Evolutionary conservation across 2,113 vertebrate species (phyloP).

Genomic region (Caranx ignobilis): DNA sequence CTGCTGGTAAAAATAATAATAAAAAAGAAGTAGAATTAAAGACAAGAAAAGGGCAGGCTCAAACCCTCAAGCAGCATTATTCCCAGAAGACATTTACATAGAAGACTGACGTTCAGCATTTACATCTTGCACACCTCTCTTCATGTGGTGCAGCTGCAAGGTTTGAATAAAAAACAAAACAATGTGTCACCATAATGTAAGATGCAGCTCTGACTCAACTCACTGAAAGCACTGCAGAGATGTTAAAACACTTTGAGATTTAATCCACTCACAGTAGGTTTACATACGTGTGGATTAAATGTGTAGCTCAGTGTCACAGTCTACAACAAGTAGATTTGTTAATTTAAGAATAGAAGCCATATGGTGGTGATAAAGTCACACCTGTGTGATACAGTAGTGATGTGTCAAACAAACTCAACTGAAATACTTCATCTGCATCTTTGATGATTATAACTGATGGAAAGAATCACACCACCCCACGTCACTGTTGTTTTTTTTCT

Average conservation of each 20-base stretch:
- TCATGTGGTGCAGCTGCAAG: not conserved
- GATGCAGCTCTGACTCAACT: constrained; percentile 6
- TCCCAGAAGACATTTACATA: constrained; percentile 10
- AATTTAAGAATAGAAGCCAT: not conserved
- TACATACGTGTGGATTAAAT: not conserved
- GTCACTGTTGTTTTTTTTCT: constrained; percentile 36
- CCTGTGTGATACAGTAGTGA: not conserved
- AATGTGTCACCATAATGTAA: constrained; percentile 1
- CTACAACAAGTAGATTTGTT: not conserved
- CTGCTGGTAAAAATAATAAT: not conserved
- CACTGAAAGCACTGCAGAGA: not conserved
- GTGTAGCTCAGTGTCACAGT: not conserved
- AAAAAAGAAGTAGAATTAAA: not conserved
- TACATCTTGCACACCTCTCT: constrained; percentile 18
- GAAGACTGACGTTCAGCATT: not conserved
- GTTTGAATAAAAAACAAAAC: not conserved
- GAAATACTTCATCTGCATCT: not conserved
- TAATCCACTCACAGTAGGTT: not conserved
- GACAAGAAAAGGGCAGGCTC: not conserved
- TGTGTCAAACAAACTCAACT: constrained; percentile 2
- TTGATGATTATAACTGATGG: constrained; percentile 32
- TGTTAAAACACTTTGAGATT: not conserved
- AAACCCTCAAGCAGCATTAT: not conserved
- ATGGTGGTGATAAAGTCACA: not conserved
- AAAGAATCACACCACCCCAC: constrained; percentile 20